These are phyloP conservation scores for Nasonovia ribisnigri DNA, from an alignment of 2,888 invertebrate species.

Conservation along the genomic window DNA sequence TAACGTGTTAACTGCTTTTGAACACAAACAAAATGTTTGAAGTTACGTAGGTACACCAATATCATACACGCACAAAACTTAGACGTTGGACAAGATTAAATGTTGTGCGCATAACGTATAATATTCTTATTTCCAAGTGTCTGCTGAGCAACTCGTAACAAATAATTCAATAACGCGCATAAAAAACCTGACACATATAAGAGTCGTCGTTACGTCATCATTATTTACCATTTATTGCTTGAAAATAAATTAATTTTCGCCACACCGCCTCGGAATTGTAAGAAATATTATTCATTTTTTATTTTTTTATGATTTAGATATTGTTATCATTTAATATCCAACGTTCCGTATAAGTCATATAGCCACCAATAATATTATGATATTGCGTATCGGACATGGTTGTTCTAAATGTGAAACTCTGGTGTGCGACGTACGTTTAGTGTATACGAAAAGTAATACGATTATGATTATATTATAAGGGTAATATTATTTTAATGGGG, in stretches of 20 bases:
- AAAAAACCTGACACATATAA: background rate
- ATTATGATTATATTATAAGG: background rate
- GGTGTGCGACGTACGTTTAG: background rate
- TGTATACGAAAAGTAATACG: background rate
- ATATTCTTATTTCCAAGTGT: background rate
- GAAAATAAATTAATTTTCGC: background rate
- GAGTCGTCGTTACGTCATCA: background rate
- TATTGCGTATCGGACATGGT: background rate
- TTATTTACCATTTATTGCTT: background rate
- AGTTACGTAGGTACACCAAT: background rate
- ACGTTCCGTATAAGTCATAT: background rate
- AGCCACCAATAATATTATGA: background rate
- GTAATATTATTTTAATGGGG: background rate
- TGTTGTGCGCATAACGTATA: background rate
- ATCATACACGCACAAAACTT: background rate
- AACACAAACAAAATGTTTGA: background rate
- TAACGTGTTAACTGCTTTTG: background rate
- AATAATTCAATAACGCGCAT: background rate
- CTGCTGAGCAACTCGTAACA: background rate
- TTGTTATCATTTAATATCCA: background rate
- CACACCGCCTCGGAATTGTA: background rate
- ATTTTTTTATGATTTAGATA: background rate
- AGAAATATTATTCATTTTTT: background rate
- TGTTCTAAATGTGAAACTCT: background rate
- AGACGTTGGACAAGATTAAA: background rate